These are phyloP conservation scores for Lytechinus pictus DNA, from an alignment of 35 echinoderm and acorn worm species.

Conservation along the genomic window DNA sequence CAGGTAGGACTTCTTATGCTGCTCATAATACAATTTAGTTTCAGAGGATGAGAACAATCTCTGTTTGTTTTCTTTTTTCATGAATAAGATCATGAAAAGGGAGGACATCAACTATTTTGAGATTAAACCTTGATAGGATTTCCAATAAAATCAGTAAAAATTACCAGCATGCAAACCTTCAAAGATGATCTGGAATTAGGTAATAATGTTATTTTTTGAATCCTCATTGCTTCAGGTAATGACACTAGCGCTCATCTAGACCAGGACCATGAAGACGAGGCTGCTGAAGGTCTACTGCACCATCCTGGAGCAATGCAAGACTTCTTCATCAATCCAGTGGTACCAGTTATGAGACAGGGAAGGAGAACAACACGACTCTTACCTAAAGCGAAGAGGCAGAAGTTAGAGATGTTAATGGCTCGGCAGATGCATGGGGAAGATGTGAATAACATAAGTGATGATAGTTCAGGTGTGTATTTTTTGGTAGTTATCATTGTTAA, in stretches of 20 bases:
- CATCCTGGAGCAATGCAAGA: neutral
- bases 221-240: neutral
- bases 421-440: slow-evolving; percentile 21
- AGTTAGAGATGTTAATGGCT: slow-evolving; percentile 17
- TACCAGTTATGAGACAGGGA: neutral
- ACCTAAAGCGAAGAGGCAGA: neutral
- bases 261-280: neutral
- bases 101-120: too few species aligned
- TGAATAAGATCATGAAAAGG: too few species aligned
- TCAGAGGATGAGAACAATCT: too few species aligned
- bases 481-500: too few species aligned
- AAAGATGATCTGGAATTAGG: too few species aligned
- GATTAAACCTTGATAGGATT: too few species aligned
- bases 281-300: neutral
- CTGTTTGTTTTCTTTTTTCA: too few species aligned
- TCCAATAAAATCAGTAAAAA: too few species aligned
- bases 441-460: neutral
- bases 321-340: neutral
- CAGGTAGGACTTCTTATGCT: neutral
- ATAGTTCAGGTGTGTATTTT: neutral
- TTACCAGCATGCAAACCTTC: too few species aligned
- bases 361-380: neutral
- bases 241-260: neutral
- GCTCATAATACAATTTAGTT: neutral
- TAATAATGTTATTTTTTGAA: neutral